A percentile compares a stretch with the other conserved stretches of the same genome.
phyloP scores from a whole-genome alignment of 2,888 invertebrate genomes.

The Choristoneura rosaceana region DNA sequence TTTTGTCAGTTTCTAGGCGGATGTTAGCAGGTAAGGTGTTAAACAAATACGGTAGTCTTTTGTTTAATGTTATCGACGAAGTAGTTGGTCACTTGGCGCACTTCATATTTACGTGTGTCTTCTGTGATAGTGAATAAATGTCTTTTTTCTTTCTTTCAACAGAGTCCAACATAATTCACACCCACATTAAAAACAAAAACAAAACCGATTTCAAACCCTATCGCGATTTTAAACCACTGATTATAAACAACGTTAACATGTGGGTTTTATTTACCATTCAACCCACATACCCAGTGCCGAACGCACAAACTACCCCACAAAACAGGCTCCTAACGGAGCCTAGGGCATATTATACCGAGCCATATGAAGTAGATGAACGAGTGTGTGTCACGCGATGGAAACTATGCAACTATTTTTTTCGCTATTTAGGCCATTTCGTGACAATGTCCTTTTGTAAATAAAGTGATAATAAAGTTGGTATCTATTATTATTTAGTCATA shows the following conservation, averaged over 20 bases:
- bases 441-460: conserved; percentile 31
- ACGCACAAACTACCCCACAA: conserved; percentile 1
- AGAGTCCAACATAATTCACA: background rate
- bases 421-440: conserved; percentile 37
- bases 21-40: too few relatives aligned
- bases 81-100: too few relatives aligned
- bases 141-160: too few relatives aligned
- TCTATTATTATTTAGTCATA: background rate
- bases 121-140: too few relatives aligned
- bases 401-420: conserved; percentile 17
- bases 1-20: too few relatives aligned
- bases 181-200: background rate
- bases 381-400: conserved; percentile 26
- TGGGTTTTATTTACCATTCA: background rate
- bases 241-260: conserved; percentile 30
- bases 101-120: too few relatives aligned
- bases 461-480: conserved; percentile 5
- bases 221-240: conserved; percentile 20
- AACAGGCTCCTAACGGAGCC: conserved; percentile 10
- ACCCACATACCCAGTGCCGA: conserved; percentile 1
- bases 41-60: too few relatives aligned
- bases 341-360: background rate
- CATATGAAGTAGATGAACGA: conserved; percentile 27
- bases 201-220: conserved; percentile 17
- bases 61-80: too few relatives aligned